Conservation (phyloP, 2,113 vertebrate species). For the Elephantulus edwardii region DNA sequence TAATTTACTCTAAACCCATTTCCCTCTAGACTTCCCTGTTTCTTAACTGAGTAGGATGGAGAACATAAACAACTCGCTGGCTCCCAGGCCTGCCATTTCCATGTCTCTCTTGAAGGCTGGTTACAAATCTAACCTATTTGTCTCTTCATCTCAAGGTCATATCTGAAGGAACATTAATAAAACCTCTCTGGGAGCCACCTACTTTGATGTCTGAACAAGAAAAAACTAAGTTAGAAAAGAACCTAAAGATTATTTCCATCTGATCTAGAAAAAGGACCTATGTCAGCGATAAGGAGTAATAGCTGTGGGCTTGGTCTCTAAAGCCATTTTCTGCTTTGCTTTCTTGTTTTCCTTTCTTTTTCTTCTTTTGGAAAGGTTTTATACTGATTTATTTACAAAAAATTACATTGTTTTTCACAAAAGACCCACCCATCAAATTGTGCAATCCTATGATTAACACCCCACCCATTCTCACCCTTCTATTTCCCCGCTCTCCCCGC, state of each 20-base stretch:
- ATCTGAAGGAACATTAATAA: background rate
- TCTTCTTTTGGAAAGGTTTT: too few relatives aligned
- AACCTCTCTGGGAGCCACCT: background rate
- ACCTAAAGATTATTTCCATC: background rate
- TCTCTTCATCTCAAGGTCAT: background rate
- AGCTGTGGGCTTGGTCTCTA: background rate
- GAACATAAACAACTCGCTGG: background rate
- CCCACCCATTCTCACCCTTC: too few relatives aligned
- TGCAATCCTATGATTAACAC: too few relatives aligned
- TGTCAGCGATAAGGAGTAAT: background rate
- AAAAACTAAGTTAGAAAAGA: background rate
- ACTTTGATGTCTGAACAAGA: background rate
- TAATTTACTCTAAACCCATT: constrained; percentile 46
- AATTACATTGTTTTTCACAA: too few relatives aligned
- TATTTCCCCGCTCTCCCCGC: too few relatives aligned
- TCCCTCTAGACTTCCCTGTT: constrained; percentile 14
- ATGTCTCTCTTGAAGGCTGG: background rate
- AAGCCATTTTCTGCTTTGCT: constrained; percentile 3
- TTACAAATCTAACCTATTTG: background rate
- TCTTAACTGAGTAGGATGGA: background rate
- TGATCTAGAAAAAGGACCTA: background rate
- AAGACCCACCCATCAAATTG: too few relatives aligned
- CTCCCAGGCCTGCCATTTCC: background rate
- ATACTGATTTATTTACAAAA: too few relatives aligned
- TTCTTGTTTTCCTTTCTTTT: constrained; percentile 12